Evolutionary conservation across 2,888 invertebrate genomes (phyloP).

Genomic region (Schizaphis graminum): DNA sequence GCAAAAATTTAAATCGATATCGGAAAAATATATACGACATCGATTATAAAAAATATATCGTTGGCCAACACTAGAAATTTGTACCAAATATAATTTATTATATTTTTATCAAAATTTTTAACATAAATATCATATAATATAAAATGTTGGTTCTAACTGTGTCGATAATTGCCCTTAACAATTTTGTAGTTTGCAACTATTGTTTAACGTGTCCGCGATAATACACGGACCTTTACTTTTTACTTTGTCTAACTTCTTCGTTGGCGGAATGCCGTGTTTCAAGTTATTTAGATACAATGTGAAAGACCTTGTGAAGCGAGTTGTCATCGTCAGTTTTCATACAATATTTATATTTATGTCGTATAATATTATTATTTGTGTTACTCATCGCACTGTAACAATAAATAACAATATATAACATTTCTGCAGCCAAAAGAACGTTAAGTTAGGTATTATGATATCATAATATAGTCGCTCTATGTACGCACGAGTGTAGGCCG

Average conservation of each 20-base stretch:
- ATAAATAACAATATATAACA: not conserved
- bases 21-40: no score
- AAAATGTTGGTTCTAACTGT: not conserved
- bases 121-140: no score
- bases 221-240: not conserved
- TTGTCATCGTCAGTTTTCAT: not conserved
- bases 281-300: not conserved
- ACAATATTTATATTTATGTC: not conserved
- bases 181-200: not conserved
- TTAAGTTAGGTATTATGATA: not conserved
- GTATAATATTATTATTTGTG: not conserved
- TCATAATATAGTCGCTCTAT: not conserved
- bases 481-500: slow-evolving; percentile 12
- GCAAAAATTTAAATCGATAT: no score
- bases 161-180: not conserved
- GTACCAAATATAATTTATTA: not conserved
- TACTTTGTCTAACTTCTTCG: not conserved
- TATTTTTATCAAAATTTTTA: not conserved
- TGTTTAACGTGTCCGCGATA: not conserved
- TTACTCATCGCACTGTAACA: not conserved
- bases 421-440: not conserved
- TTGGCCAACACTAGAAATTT: no score
- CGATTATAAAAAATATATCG: no score
- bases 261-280: not conserved
- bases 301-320: not conserved